Conservation (phyloP, 2,113 vertebrate genomes). For the Xenus cinereus region DNA sequence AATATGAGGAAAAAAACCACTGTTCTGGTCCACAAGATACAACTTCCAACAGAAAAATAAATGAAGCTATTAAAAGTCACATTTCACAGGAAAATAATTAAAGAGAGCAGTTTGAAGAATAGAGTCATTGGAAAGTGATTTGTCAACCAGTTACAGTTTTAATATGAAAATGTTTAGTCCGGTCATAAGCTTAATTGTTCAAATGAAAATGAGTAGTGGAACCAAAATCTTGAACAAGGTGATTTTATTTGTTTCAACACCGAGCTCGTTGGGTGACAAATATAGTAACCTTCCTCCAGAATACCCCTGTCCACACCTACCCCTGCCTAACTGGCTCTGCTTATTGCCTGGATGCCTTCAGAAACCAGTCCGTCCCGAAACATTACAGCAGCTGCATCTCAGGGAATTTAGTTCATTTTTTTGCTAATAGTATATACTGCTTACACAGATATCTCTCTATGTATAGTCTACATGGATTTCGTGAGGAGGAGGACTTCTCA, state of each 20-base stretch:
- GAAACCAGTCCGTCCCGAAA: neutral
- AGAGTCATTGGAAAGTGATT: neutral
- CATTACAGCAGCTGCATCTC: neutral
- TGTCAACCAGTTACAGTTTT: constrained; percentile 38
- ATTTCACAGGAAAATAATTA: neutral
- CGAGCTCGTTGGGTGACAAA: neutral
- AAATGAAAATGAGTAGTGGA: neutral
- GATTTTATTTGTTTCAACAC: neutral
- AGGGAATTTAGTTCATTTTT: neutral
- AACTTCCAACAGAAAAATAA: neutral
- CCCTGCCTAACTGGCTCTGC: neutral
- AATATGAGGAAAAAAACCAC: neutral
- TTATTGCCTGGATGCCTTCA: neutral
- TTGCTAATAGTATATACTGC: neutral
- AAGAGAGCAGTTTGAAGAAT: neutral
- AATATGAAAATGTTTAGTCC: constrained; percentile 44
- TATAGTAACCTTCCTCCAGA: neutral
- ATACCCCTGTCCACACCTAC: fast-evolving
- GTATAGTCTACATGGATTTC: neutral
- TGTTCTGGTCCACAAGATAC: neutral
- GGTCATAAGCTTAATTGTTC: constrained; percentile 3
- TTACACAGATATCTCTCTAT: neutral
- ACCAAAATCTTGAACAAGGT: neutral
- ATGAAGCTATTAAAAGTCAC: neutral
- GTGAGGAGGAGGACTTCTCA: neutral